phyloP scores from a whole-genome alignment of 2,797 vertebrate species.

The Buphagus erythrorhynchus region DNA sequence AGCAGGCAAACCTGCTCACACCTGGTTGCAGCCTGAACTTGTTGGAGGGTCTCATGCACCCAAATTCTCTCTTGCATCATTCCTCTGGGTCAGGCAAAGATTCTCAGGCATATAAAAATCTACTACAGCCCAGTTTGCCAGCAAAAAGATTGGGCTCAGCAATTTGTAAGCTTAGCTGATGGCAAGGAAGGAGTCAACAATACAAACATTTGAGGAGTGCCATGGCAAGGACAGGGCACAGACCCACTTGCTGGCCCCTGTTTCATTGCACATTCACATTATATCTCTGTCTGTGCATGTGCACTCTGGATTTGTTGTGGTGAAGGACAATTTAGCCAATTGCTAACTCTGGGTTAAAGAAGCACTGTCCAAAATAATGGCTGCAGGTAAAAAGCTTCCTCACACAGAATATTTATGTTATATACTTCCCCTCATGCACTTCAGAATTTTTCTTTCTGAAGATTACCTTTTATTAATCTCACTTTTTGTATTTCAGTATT shows the following conservation, averaged over 20 bases:
- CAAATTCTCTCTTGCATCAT: neutral
- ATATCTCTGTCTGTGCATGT: neutral
- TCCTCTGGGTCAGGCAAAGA: neutral
- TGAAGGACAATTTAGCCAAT: neutral
- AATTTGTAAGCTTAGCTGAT: neutral
- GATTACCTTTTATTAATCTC: neutral
- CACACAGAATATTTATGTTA: neutral
- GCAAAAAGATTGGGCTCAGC: neutral
- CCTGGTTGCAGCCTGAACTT: neutral
- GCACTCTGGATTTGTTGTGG: neutral
- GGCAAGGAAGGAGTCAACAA: neutral
- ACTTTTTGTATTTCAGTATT: neutral
- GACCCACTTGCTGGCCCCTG: neutral
- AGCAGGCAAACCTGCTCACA: neutral
- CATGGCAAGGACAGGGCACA: no score
- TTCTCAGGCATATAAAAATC: neutral
- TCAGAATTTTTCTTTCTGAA: neutral
- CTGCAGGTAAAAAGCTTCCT: neutral
- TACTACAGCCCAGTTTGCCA: neutral
- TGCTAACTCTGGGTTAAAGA: neutral
- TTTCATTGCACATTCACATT: fast-evolving
- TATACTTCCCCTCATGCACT: neutral
- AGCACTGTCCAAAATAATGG: fast-evolving
- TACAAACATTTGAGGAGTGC: neutral
- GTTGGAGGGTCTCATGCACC: neutral